A percentile compares a stretch with the other conserved stretches of the same genome.
phyloP scores from a whole-genome alignment of 2,888 invertebrate species.

The Lissocephala sabroskyi region DNA sequence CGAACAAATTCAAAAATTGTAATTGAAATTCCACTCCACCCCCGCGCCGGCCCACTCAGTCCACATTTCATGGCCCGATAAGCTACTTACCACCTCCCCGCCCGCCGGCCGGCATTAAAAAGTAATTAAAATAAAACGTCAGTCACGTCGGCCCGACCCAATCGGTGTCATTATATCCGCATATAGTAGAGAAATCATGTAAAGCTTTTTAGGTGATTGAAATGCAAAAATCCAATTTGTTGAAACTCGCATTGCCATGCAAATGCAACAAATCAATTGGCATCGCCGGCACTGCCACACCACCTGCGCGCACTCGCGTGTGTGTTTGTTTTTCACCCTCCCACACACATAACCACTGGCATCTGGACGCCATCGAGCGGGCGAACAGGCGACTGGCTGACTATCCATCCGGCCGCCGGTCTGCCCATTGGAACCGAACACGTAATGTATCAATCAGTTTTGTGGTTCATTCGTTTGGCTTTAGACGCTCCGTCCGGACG shows the following conservation, averaged over 20 bases:
- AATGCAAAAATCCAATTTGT: slow-evolving; percentile 56
- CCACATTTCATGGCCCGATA: no score
- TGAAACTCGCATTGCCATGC: slow-evolving; percentile 40
- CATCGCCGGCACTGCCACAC: slow-evolving; percentile 4
- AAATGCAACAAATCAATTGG: slow-evolving; percentile 51
- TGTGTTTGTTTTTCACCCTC: slow-evolving; percentile 3
- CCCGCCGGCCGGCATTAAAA: no score
- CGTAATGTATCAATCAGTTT: slow-evolving; percentile 59
- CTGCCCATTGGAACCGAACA: slow-evolving; percentile 39
- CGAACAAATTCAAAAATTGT: neutral
- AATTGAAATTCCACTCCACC: no score
- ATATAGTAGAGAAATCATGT: slow-evolving; percentile 17
- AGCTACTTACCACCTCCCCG: no score
- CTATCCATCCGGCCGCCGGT: slow-evolving; percentile 3
- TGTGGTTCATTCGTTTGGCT: slow-evolving; percentile 37
- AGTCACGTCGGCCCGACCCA: slow-evolving; percentile 22
- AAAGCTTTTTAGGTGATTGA: slow-evolving; percentile 58
- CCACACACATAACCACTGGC: no score
- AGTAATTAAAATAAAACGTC: slow-evolving; percentile 28
- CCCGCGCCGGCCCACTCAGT: neutral
- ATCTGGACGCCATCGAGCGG: no score
- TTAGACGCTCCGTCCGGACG: no score
- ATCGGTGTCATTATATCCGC: slow-evolving; percentile 1
- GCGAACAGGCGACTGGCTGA: slow-evolving; percentile 2
- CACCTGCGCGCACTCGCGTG: neutral